Evolutionary conservation across 2,888 invertebrate genomes (phyloP), one percentile per base, ranked within the genome.

Genomic region (Agonopterix subpropinquella): DNA sequence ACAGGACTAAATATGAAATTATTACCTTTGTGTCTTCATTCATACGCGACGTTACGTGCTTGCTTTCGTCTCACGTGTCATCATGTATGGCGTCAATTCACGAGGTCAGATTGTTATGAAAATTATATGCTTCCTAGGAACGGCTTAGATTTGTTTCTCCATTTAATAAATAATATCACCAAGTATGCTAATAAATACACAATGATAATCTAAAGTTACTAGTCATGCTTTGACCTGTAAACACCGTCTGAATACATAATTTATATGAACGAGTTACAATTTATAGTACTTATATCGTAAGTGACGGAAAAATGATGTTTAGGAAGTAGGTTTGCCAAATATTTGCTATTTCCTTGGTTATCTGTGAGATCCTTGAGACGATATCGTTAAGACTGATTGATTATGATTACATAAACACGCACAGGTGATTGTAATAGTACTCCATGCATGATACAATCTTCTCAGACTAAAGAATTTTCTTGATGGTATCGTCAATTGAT

Each of bases 401-500:
- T 54, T 36, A 37, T 43, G 47, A 56, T 55, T 53, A 50, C 10
- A 28, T 36, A 47, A 51, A 53, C 53, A 45, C 11, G 10, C 48
- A 35, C 11, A 13, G 35, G 28, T 28, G 7, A 28, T 4, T 28
- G 4, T 28, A 28, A 28, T 5, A 7, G 28, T 2, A 28, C 28
- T 28, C 28, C 28, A 28, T 28, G 28, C 28, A 28, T 28, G 28
- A 28, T 28, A 28, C 28, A 28, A 28, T 28, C 28, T 28, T 28
- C 28, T 28, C 28, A 28, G 5, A 39, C 39, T n/a, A 39, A 39
- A 50, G 57, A 65, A 61, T 58, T 59, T 61, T 59, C 55, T 62
- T 50, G 53, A 65, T 56, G 49, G 51, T 55, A 56, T 53, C 53
- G 57, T 55, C 57, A 64, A 70, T 63, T 55, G 59, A 58, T 60